These are phyloP conservation scores for Drosophila stalkeri DNA, from an alignment of 2,888 invertebrate species.

Conservation along the genomic window DNA sequence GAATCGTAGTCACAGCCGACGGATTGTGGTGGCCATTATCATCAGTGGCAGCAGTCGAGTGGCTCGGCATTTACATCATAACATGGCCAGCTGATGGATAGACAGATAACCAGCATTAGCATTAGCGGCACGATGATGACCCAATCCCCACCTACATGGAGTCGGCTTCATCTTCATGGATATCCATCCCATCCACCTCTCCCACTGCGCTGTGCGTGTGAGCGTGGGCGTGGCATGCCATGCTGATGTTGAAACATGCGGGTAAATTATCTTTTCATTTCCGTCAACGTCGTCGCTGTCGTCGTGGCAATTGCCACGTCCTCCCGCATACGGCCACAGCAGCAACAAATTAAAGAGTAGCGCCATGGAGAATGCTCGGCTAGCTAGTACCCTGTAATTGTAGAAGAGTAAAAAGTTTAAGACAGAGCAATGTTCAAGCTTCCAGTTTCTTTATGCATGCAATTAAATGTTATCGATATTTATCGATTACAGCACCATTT, in stretches of 20 bases:
- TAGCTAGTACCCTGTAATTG: neutral
- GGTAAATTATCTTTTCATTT: conserved; percentile 81
- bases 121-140: conserved; percentile 59
- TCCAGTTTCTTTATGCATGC: no score
- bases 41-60: conserved; percentile 47
- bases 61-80: conserved; percentile 71
- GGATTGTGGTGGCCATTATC: conserved; percentile 60
- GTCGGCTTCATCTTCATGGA: conserved; percentile 9
- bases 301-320: conserved; percentile 55
- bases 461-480: neutral
- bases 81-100: conserved; percentile 73
- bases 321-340: conserved; percentile 20
- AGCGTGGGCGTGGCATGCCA: conserved; percentile 38
- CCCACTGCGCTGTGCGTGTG: conserved; percentile 1
- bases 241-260: conserved; percentile 68
- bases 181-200: neutral
- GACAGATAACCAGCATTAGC: conserved; percentile 77
- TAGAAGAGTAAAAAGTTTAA: neutral
- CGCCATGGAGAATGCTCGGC: neutral
- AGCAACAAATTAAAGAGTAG: neutral
- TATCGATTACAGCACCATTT: neutral
- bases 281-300: conserved; percentile 46
- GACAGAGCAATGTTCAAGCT: no score
- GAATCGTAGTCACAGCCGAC: conserved; percentile 7
- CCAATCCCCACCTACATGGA: neutral